Evolutionary conservation across 2,113 vertebrate species (phyloP).

Genomic region (Rana temporaria): DNA sequence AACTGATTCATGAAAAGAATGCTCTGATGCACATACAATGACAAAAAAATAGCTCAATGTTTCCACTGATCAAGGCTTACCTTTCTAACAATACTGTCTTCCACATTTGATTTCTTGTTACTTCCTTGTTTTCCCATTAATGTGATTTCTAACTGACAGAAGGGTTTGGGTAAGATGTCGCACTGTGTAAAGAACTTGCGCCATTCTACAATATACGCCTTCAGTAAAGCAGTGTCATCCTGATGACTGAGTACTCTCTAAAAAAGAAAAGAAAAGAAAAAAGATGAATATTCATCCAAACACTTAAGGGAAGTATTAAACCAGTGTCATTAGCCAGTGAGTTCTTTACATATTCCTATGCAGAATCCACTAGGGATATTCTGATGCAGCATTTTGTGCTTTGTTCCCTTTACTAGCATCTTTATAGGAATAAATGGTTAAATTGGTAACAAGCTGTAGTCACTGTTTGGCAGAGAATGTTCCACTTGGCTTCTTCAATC

Average conservation of each 20-base stretch:
- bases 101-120: slow-evolving; percentile 97
- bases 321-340: no score
- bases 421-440: no score
- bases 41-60: not conserved
- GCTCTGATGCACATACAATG: no score
- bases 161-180: slow-evolving; percentile 91
- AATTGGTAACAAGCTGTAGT: no score
- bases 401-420: no score
- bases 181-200: slow-evolving; percentile 87
- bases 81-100: slow-evolving; percentile 98
- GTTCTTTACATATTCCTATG: no score
- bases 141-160: slow-evolving; percentile 90
- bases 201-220: slow-evolving; percentile 98
- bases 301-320: no score
- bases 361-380: no score
- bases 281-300: not conserved
- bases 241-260: slow-evolving; percentile 95
- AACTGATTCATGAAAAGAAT: no score
- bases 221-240: slow-evolving; percentile 95
- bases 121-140: slow-evolving; percentile 98
- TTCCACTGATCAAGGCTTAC: slow-evolving; percentile 67
- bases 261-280: not conserved
- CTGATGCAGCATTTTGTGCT: no score
- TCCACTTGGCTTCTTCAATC: no score
- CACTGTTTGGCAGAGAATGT: no score